Percentiles rank a stretch among this genome's conserved stretches.
Evolutionary conservation across 1,140 invertebrate species (phyloP).

Genomic region (Colletes gigas): DNA sequence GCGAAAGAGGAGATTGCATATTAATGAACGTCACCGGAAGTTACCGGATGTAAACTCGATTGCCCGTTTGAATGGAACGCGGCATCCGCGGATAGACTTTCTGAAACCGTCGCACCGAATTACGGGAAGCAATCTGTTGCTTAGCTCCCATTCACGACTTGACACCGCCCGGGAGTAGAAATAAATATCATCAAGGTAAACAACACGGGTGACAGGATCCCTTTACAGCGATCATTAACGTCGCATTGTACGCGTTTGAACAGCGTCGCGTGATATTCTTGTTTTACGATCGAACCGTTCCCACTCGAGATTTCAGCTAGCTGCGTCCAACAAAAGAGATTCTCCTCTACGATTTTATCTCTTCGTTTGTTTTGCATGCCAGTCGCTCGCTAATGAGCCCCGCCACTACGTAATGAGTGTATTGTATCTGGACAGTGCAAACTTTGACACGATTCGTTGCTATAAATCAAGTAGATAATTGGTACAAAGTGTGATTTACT

Average conservation of each 20-base stretch:
- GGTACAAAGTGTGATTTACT: too few relatives aligned
- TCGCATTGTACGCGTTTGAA: slow-evolving; percentile 15
- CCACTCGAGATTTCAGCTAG: not conserved
- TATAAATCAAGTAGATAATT: too few relatives aligned
- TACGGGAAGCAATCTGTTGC: slow-evolving; percentile 61
- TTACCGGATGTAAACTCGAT: slow-evolving; percentile 63
- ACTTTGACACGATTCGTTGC: too few relatives aligned
- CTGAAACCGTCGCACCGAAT: slow-evolving; percentile 13
- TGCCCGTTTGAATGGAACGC: slow-evolving; percentile 55
- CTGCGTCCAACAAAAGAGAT: slow-evolving; percentile 10
- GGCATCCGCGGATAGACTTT: slow-evolving; percentile 40
- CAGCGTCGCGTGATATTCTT: not conserved
- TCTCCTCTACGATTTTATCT: too few relatives aligned
- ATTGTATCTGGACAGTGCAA: too few relatives aligned
- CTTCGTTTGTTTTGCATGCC: too few relatives aligned
- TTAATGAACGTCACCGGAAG: slow-evolving; percentile 58
- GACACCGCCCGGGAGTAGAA: not conserved
- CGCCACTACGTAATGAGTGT: too few relatives aligned
- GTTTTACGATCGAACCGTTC: not conserved
- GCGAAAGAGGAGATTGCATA: slow-evolving; percentile 53
- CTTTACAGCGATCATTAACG: slow-evolving; percentile 47
- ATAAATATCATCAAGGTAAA: slow-evolving; percentile 41
- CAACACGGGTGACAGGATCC: slow-evolving; percentile 33
- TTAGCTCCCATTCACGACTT: slow-evolving; percentile 48
- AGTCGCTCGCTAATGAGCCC: too few relatives aligned